A percentile compares a stretch with the other conserved stretches of the same genome.
Evolutionary conservation across 2,113 vertebrate genomes (phyloP).

Genomic region (Podocnemis expansa): DNA sequence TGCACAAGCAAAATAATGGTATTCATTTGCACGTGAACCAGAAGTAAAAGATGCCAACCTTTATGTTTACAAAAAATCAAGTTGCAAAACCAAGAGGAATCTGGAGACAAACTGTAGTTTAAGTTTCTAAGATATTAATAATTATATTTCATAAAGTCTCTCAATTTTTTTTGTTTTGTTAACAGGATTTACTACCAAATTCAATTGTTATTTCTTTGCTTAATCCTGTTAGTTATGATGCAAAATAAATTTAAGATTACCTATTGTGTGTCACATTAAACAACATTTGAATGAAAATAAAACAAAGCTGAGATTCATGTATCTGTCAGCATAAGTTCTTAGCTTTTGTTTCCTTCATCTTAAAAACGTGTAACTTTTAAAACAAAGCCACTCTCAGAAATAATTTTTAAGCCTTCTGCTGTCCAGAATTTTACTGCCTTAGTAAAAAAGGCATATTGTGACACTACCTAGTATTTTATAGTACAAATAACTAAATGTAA

Average conservation of each 20-base stretch:
- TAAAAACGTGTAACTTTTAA: background rate
- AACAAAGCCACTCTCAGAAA: background rate
- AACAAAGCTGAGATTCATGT: background rate
- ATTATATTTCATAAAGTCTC: background rate
- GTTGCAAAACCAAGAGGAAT: background rate
- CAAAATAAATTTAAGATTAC: background rate
- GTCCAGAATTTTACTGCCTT: background rate
- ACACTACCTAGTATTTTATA: background rate
- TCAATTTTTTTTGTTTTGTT: background rate
- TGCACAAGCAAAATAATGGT: background rate
- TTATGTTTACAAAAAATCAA: background rate
- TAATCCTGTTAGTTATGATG: background rate
- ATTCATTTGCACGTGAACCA: background rate
- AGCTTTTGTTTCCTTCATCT: background rate
- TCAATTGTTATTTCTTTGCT: background rate
- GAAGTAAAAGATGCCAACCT: background rate
- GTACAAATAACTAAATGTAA: background rate
- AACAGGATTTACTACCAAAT: background rate
- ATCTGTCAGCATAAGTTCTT: background rate
- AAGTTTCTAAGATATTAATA: background rate
- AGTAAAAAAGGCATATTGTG: background rate
- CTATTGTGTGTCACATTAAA: background rate
- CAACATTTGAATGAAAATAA: background rate
- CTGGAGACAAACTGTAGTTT: background rate
- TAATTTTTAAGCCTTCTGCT: background rate